Conservation (phyloP, 2,888 invertebrate species). For the Chelonus formosanus region DNA sequence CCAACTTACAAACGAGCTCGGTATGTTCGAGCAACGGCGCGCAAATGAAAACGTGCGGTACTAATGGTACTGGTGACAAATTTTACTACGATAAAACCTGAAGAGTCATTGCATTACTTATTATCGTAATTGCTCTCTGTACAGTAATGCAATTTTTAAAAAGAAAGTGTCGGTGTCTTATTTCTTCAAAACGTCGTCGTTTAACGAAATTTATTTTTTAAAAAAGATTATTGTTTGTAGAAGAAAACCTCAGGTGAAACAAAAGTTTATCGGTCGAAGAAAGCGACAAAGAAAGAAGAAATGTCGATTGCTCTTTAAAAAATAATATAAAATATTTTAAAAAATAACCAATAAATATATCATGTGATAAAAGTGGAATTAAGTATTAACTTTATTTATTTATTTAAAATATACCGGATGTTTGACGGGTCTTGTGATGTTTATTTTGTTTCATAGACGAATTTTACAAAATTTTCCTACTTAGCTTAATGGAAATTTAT, state of each 20-base stretch:
- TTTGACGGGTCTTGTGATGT: slow-evolving; percentile 5
- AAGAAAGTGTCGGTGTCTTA: slow-evolving; percentile 61
- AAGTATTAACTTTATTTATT: slow-evolving; percentile 7
- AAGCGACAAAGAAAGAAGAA: slow-evolving; percentile 1
- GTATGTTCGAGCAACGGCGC: slow-evolving; percentile 40
- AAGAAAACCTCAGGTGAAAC: slow-evolving; percentile 32
- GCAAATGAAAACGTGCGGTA: slow-evolving; percentile 47
- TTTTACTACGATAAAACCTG: slow-evolving; percentile 13
- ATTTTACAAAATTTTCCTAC: too few relatives aligned
- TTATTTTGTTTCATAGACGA: slow-evolving; percentile 7
- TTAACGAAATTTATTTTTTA: slow-evolving; percentile 21
- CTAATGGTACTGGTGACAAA: slow-evolving; percentile 9
- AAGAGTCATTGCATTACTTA: neutral
- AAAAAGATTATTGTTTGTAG: slow-evolving; percentile 6
- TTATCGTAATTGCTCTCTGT: neutral
- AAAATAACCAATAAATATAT: slow-evolving; percentile 1
- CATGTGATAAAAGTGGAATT: neutral
- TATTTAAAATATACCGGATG: slow-evolving; percentile 17
- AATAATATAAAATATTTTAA: too few relatives aligned
- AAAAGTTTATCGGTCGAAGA: slow-evolving; percentile 30
- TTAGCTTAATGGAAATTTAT: too few relatives aligned
- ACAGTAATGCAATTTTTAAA: slow-evolving; percentile 59
- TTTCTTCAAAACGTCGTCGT: slow-evolving; percentile 30
- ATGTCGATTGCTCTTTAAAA: slow-evolving; percentile 5
- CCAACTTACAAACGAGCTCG: slow-evolving; percentile 29